A percentile compares a stretch with the other conserved stretches of the same genome.
phyloP scores from a whole-genome alignment of 2,113 vertebrate species.

The Zosterops lateralis region DNA sequence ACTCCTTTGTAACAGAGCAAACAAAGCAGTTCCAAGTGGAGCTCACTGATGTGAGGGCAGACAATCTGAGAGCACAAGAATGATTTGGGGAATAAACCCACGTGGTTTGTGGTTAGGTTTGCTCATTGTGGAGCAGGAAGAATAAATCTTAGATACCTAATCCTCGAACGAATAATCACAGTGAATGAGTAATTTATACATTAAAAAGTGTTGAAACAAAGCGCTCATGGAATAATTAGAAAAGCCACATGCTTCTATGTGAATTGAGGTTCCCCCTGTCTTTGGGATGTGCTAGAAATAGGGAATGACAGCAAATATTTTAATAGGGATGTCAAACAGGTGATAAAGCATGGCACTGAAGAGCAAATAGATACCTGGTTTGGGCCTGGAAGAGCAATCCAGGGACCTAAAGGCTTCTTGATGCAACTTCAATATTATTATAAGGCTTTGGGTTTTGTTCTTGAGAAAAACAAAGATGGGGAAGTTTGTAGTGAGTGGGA shows the following conservation, averaged over 20 bases:
- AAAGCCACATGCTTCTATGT: neutral
- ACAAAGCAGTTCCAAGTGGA: conserved; percentile 2
- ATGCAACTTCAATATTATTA: conserved; percentile 5
- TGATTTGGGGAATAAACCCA: neutral
- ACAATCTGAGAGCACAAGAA: neutral
- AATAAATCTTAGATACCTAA: neutral
- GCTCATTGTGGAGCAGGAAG: neutral
- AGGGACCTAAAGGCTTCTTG: neutral
- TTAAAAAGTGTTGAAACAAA: conserved; percentile 29
- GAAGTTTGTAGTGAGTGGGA: neutral
- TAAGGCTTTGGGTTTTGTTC: neutral
- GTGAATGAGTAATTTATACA: neutral
- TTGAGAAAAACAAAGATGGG: neutral
- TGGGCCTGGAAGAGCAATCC: neutral
- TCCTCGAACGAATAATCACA: neutral
- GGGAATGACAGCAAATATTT: neutral
- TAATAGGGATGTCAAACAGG: conserved; percentile 19
- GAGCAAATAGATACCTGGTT: neutral
- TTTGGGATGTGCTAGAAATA: neutral
- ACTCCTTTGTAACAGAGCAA: conserved; percentile 4
- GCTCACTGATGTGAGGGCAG: neutral
- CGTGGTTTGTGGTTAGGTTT: neutral
- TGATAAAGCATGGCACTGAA: neutral
- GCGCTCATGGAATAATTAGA: neutral
- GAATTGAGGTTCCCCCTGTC: neutral